phyloP scores from a whole-genome alignment of 2,113 vertebrate genomes.

The Myocastor coypus region DNA sequence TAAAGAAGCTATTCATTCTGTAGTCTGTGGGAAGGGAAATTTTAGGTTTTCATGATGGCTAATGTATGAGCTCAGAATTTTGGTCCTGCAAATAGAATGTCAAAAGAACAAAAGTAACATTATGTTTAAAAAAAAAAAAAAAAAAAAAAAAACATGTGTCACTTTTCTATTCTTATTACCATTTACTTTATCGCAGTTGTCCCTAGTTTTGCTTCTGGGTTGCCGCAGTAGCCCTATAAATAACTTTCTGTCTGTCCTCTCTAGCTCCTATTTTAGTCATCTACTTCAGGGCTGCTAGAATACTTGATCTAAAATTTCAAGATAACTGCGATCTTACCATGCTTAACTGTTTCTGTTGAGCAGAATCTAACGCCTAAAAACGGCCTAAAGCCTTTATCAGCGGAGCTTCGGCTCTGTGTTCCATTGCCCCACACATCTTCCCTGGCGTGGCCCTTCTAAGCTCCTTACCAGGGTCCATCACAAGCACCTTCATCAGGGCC shows the following conservation, averaged over 20 bases:
- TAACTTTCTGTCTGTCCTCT: neutral
- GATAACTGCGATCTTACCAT: neutral
- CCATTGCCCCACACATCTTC: neutral
- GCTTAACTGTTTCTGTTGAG: neutral
- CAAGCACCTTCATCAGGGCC: neutral
- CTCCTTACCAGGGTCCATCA: neutral
- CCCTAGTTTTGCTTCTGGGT: neutral
- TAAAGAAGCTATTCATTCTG: neutral
- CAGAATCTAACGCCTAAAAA: neutral
- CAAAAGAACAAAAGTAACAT: neutral
- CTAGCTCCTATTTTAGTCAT: neutral
- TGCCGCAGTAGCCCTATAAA: neutral
- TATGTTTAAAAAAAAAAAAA: neutral
- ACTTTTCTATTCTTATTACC: neutral
- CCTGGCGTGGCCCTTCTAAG: too few species aligned
- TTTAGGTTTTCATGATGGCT: neutral
- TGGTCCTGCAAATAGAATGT: neutral
- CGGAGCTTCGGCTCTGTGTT: neutral
- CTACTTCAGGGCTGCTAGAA: neutral
- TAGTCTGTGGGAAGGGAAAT: neutral
- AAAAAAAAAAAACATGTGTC: neutral
- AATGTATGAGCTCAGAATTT: neutral
- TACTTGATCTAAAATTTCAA: conserved; percentile 7
- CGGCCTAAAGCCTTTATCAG: neutral
- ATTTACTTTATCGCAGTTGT: neutral